Evolutionary conservation across 2,113 vertebrate species (phyloP), one percentile per base, ranked within the genome.

Genomic region (Miniopterus natalensis): DNA sequence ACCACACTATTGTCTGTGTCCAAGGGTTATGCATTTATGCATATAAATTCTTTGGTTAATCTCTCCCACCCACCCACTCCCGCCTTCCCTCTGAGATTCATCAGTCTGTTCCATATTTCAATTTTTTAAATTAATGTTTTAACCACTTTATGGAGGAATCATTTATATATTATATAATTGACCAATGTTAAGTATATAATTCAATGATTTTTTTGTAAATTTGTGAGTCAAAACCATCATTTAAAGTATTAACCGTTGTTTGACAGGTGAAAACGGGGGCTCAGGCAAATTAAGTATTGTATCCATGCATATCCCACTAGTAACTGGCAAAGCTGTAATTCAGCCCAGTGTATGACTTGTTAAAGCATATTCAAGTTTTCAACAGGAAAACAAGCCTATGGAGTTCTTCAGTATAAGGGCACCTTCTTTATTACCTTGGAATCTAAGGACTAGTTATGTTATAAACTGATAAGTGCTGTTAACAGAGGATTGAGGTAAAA

Each of bases 171-270:
- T 77, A 12, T 29, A 61, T 71, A 70, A 55, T 9, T 63, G 12
- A 74, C 49, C 70, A 29, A 21, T 81, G 51, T 57, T 51, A 79
- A 47, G 8, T 59, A 0, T 84, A 31, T 45, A 87, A 53, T 75
- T 92, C 57, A 83, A 0, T 88, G 10, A 84, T 79, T 59, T 53
- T 36, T 77, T 84, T 84, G 47, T 88, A 51, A 31, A 79, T 80
- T 84, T 84, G 61, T 21, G 61, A 89, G 17, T 96, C 68, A 83
- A 68, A 74, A 61, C 42, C 61, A 74, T 74, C 29, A 55, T 74
- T 59, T 31, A 8, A 74, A 84, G 12, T 21, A 27, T 88, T 70
- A 70, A 55, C 18, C n/a, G 9, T 0, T 0, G 2, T 36, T 42
- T 84, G 49, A 80, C 68, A 40, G 49, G 6, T 49, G 9, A 71